Evolutionary conservation across 2,113 vertebrate species (phyloP), one percentile per base, ranked within the genome.

Genomic region (Bungarus multicinctus): DNA sequence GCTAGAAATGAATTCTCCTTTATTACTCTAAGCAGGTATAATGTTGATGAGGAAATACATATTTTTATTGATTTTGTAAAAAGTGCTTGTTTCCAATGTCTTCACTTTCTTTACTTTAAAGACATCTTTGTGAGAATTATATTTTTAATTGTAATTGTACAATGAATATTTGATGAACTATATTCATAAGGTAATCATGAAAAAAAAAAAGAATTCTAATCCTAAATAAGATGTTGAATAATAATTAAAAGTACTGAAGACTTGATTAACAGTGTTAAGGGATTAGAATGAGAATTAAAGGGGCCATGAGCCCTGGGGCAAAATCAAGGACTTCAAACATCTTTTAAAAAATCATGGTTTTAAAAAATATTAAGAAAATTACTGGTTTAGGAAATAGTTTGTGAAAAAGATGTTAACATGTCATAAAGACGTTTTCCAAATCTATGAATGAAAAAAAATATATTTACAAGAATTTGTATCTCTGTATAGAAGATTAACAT

Each of bases 181-280:
- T 95, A 94, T 93, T 97, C 94, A 95, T 95, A 93, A 92, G 94
- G 94, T 57, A 97, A 94, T 96, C 95, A 95, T 90, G 94, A 94
- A 93, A 93, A 93, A 93, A 93, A 93, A 97, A 97, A 98, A 43
- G 34, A 97, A 91, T 22, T 94, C 95, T 97, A 98, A 98, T 97
- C 96, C 97, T 97, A 96, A 97, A 97, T 97, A 97, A 97, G 96
- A 97, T 96, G 94, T 95, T 97, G 96, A 98, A 97, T 97, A 97
- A 97, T 97, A 97, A 98, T 97, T 97, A 97, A 97, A 98, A 96
- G 95, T 97, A 96, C 94, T 96, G 93, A 97, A 94, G 93, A 85
- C 91, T 97, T 97, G 95, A 97, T 97, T 97, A 98, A 97, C 94
- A 96, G 92, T 95, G 92, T 94, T 96, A 88, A 88, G 89, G 96